Percentiles rank a stretch among this genome's conserved stretches.
These are phyloP conservation scores for Molossus alvarezi DNA, from an alignment of 2,797 vertebrate species.

Conservation along the genomic window DNA sequence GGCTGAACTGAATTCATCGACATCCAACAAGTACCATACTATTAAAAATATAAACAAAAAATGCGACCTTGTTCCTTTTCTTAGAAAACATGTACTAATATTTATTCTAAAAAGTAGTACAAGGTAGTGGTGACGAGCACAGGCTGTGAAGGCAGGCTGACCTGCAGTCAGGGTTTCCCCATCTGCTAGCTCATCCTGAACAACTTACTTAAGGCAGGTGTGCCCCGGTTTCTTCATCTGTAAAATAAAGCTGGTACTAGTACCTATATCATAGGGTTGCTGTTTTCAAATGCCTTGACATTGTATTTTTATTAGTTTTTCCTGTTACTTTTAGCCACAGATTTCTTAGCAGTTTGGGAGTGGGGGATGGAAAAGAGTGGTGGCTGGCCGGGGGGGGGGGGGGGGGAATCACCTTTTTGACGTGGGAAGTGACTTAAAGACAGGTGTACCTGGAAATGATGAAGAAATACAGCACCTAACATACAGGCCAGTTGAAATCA, in stretches of 20 bases:
- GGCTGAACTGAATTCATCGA: not conserved
- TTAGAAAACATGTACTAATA: not conserved
- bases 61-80: not conserved
- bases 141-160: not conserved
- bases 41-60: slow-evolving; percentile 5
- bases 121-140: not conserved
- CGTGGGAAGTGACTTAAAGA: not conserved
- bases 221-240: not conserved
- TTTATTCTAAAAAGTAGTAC: not conserved
- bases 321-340: not conserved
- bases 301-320: not conserved
- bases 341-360: not conserved
- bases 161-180: not conserved
- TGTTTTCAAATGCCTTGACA: not conserved
- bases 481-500: not conserved
- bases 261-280: not conserved
- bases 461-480: not conserved
- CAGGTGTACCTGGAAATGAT: not conserved
- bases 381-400: not conserved
- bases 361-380: not conserved
- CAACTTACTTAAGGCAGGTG: not conserved
- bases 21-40: not conserved
- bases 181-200: not conserved
- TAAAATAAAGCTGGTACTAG: not conserved
- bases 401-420: not conserved